Evolutionary conservation across 64 coral and sea anemone genomes (phyloP).

Genomic region (Trachythela sp.): DNA sequence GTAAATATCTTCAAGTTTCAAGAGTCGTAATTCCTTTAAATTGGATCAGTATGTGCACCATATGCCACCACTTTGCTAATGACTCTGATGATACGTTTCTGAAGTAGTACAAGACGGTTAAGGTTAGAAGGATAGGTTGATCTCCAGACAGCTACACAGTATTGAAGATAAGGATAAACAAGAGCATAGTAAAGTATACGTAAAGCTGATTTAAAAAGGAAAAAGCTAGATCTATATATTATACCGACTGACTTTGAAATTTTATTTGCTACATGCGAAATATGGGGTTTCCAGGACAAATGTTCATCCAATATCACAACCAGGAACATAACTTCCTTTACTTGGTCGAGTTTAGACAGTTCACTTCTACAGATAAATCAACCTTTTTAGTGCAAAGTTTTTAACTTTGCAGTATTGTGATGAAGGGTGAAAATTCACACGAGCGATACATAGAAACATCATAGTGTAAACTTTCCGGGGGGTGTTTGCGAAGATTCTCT

Average conservation of each 20-base stretch:
- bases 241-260: conserved; percentile 10
- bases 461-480: no score
- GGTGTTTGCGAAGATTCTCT: no score
- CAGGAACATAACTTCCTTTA: neutral
- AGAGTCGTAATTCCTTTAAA: no score
- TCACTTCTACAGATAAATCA: neutral
- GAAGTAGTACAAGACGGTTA: neutral
- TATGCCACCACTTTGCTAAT: neutral
- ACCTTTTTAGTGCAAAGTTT: no score
- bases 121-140: neutral
- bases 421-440: no score
- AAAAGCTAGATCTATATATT: conserved; percentile 3
- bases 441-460: no score
- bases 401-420: no score
- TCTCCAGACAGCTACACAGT: neutral
- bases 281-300: neutral
- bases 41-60: neutral
- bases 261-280: neutral
- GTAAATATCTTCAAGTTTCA: no score
- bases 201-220: neutral
- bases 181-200: neutral
- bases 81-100: neutral
- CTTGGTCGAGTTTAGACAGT: neutral
- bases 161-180: conserved; percentile 1
- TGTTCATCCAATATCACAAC: neutral